These are phyloP conservation scores for Synchiropus splendidus DNA, from an alignment of 2,113 vertebrate species.

Conservation along the genomic window DNA sequence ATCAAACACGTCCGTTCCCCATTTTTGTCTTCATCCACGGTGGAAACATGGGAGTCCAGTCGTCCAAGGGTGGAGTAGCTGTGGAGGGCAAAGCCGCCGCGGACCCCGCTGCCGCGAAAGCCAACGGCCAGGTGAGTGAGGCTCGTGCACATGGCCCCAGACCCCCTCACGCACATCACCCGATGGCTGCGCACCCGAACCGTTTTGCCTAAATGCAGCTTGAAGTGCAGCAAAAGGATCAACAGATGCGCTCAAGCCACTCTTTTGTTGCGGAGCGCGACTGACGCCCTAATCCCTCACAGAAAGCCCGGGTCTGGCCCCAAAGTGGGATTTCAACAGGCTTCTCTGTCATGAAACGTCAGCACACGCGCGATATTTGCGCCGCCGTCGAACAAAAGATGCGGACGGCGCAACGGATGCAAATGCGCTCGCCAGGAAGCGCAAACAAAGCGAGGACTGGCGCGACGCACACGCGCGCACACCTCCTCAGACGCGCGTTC, in stretches of 20 bases:
- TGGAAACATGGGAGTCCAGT: constrained; percentile 75
- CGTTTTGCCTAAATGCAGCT: no score
- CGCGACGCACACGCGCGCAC: not conserved
- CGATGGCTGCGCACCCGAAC: no score
- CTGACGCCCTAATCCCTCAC: no score
- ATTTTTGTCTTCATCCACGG: constrained; percentile 34
- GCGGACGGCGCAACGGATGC: constrained; percentile 54
- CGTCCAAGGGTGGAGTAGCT: constrained; percentile 80
- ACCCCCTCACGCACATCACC: no score
- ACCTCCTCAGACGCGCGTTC: no score
- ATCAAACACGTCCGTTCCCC: constrained; percentile 30
- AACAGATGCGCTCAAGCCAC: no score
- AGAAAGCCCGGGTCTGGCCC: rapidly evolving
- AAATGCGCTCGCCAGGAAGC: constrained; percentile 48
- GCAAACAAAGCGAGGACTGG: constrained; percentile 62
- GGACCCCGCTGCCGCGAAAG: constrained; percentile 69
- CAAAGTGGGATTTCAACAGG: not conserved
- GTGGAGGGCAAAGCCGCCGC: constrained; percentile 62
- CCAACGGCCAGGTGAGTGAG: constrained; percentile 81
- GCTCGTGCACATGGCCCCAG: constrained; percentile 37
- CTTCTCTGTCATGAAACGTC: constrained; percentile 35
- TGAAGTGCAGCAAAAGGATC: no score
- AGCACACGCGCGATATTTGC: not conserved
- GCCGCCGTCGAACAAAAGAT: constrained; percentile 59
- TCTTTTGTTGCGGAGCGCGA: no score